Evolutionary conservation across 1,140 invertebrate species (phyloP), one percentile per base, ranked within the genome.

Genomic region (Drosophila grimshawi): DNA sequence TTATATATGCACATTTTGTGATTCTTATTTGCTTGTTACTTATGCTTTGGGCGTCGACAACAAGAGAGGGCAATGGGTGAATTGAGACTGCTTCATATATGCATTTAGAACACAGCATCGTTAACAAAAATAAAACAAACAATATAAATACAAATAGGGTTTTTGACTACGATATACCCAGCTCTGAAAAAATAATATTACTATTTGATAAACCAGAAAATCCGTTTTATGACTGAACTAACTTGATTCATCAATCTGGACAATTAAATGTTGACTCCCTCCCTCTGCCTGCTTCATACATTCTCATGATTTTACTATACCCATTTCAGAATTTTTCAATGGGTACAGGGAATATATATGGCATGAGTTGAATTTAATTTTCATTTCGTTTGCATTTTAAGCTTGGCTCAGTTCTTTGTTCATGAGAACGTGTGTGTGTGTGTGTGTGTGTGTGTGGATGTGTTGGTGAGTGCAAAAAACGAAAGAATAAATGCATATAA

Each of bases 1-100:
- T 86, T 86, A 82, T 86, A 76, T 80, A 68, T 73, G 55, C 71
- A 88, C 83, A 88, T 77, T 86, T 86, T 73, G 76, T 76, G 80
- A 70, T 85, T 86, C 77, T 80, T 85, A 85, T 85, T 85, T 81
- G 65, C 69, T 56, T 74, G 73, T 77, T 73, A 68, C 76, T 63
- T 69, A 71, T 53, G 65, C 41, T 52, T 51, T 68, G 53, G 45
- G 29, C 19, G 57, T 29, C 11, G 45, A 45, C 10, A 11, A n/a
- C 35, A 32, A 7, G 30, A 35, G 39, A 29, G 48, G 27, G 55
- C 33, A n/a, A 19, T 19, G 3, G 33, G 37, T 5, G 35, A 30
- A 33, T 37, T 10, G 62, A 45, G 39, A 51, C 37, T n/a, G n/a
- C 30, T 52, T 5, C 10, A 32, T 10, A 48, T 41, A 60, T 66